Percentiles rank a stretch among this genome's conserved stretches.
Conservation (phyloP, 2,113 vertebrate genomes). For the Columba janthina region DNA sequence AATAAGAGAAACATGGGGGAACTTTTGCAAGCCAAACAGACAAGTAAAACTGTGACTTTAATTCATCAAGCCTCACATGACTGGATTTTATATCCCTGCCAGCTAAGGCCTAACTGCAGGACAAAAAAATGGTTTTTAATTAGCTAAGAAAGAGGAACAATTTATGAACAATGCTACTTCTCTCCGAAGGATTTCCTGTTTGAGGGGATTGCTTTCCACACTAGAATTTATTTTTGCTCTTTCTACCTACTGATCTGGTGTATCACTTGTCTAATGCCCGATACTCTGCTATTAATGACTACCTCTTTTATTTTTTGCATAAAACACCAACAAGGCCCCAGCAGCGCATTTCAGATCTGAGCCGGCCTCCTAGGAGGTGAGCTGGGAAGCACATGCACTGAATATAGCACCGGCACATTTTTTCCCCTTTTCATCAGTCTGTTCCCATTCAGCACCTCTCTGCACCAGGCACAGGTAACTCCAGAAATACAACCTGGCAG, state of each 20-base stretch:
- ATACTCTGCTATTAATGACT: conserved; percentile 5
- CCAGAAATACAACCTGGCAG: not conserved
- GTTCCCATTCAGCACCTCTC: not conserved
- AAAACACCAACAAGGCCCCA: not conserved
- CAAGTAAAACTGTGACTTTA: conserved; percentile 17
- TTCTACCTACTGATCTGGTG: not conserved
- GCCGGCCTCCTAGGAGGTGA: not conserved
- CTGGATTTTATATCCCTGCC: not conserved
- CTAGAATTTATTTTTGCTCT: not conserved
- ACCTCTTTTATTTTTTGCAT: not conserved
- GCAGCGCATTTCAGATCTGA: not conserved
- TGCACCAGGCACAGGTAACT: not conserved
- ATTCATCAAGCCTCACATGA: conserved; percentile 29
- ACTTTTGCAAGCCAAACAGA: conserved; percentile 22
- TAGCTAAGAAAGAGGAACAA: conserved; percentile 24
- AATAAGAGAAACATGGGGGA: conserved; percentile 13
- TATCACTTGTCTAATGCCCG: not conserved
- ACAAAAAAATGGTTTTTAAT: conserved; percentile 2
- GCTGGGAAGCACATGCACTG: not conserved
- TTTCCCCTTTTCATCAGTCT: not conserved
- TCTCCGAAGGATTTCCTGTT: conserved; percentile 45
- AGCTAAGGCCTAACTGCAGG: not conserved
- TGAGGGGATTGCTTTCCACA: conserved; percentile 19
- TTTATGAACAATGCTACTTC: conserved; percentile 9
- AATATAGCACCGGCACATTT: not conserved